These are phyloP conservation scores for Drosophila niveifrons DNA, from an alignment of 2,888 invertebrate genomes.

Conservation along the genomic window DNA sequence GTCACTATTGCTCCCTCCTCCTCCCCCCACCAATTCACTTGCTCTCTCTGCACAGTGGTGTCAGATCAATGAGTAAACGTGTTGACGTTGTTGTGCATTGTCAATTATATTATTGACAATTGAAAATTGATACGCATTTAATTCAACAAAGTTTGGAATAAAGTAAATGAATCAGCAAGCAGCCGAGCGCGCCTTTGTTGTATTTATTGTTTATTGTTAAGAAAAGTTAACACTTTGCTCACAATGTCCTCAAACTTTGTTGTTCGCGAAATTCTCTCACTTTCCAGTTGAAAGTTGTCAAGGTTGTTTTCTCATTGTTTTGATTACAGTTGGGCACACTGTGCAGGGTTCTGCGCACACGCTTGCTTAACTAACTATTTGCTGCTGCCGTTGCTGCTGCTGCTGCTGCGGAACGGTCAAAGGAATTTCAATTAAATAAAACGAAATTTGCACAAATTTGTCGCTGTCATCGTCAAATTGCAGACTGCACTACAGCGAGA, in stretches of 20 bases:
- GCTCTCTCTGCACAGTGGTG: slow-evolving; percentile 39
- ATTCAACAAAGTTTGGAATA: background rate
- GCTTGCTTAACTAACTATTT: slow-evolving; percentile 24
- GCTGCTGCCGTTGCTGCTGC: slow-evolving; percentile 10
- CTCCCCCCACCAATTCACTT: background rate
- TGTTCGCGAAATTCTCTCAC: background rate
- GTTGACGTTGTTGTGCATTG: slow-evolving; percentile 2
- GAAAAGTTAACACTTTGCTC: slow-evolving; percentile 4
- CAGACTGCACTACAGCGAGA: slow-evolving; percentile 52
- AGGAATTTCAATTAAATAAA: slow-evolving; percentile 69
- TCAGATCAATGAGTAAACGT: slow-evolving; percentile 19
- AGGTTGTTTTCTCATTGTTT: slow-evolving; percentile 32
- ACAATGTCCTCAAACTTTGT: background rate
- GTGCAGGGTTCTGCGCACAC: slow-evolving; percentile 39
- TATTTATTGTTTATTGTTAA: slow-evolving; percentile 3
- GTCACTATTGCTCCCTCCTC: slow-evolving; percentile 25
- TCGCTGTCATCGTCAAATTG: slow-evolving; percentile 36
- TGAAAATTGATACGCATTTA: slow-evolving; percentile 11
- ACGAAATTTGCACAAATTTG: slow-evolving; percentile 58
- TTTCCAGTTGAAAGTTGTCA: slow-evolving; percentile 5
- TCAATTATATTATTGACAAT: slow-evolving; percentile 16
- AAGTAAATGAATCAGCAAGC: slow-evolving; percentile 20
- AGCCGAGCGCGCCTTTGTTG: background rate
- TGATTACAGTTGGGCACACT: slow-evolving; percentile 20
- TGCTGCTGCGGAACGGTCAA: slow-evolving; percentile 34